A percentile compares a stretch with the other conserved stretches of the same genome.
phyloP scores from a whole-genome alignment of 1,140 invertebrate genomes.

The Leptinotarsa defecta region DNA sequence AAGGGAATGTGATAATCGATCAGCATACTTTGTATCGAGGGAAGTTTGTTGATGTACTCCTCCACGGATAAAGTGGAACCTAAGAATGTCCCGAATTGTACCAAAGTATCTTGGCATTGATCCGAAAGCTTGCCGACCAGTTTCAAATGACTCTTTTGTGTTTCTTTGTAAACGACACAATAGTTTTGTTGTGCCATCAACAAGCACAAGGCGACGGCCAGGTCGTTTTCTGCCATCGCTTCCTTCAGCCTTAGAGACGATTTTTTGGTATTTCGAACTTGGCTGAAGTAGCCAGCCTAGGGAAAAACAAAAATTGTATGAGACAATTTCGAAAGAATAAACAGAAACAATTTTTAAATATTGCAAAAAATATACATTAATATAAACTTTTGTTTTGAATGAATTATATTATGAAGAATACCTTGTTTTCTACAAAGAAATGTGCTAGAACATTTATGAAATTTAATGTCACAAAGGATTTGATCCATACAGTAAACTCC shows the following conservation, averaged over 20 bases:
- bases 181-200: slow-evolving; percentile 96
- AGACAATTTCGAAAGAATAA: too few species aligned
- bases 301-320: slow-evolving; percentile 26
- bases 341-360: too few species aligned
- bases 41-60: slow-evolving; percentile 89
- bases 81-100: slow-evolving; percentile 97
- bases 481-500: too few species aligned
- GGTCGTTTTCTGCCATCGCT: slow-evolving; percentile 82
- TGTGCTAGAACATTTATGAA: too few species aligned
- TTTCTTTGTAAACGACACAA: slow-evolving; percentile 88
- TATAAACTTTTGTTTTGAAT: too few species aligned
- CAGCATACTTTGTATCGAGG: slow-evolving; percentile 86
- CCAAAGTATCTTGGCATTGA: slow-evolving; percentile 96
- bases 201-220: slow-evolving; percentile 91
- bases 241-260: slow-evolving; percentile 96
- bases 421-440: neutral
- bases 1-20: slow-evolving; percentile 92
- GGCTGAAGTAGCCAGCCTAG: slow-evolving; percentile 93
- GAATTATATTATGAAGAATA: neutral
- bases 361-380: too few species aligned
- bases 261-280: slow-evolving; percentile 95
- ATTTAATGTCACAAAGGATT: too few species aligned
- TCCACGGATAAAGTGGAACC: slow-evolving; percentile 91
- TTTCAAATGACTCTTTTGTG: slow-evolving; percentile 89
- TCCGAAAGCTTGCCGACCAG: slow-evolving; percentile 81